Percentiles rank a stretch among this genome's conserved stretches.
Conservation (phyloP, 2,888 invertebrate species). For the Eulithis testata region DNA sequence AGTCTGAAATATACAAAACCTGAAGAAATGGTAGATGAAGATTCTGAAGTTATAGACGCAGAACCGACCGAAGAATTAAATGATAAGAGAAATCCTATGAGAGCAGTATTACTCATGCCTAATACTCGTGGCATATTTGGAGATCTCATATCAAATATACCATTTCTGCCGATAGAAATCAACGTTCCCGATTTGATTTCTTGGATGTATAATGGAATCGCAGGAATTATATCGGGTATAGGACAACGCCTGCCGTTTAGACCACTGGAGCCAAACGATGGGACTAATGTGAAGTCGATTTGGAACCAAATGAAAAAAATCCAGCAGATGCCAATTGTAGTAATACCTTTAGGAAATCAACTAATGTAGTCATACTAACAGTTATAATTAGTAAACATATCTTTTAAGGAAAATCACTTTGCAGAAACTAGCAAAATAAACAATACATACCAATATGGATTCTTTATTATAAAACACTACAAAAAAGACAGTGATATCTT, state of each 20-base stretch:
- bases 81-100: slow-evolving; percentile 37
- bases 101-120: slow-evolving; percentile 54
- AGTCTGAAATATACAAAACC: slow-evolving; percentile 45
- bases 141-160: slow-evolving; percentile 78
- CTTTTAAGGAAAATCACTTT: too few relatives aligned
- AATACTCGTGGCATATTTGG: slow-evolving; percentile 66
- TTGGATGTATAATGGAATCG: slow-evolving; percentile 69
- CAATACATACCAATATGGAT: slow-evolving; percentile 3
- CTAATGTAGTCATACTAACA: background rate
- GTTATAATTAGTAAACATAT: too few relatives aligned
- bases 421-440: background rate
- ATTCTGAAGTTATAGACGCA: slow-evolving; percentile 65
- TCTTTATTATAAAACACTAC: slow-evolving; percentile 8
- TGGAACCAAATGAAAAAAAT: slow-evolving; percentile 48
- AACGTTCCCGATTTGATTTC: slow-evolving; percentile 86
- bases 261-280: slow-evolving; percentile 39
- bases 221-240: slow-evolving; percentile 63
- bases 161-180: slow-evolving; percentile 86
- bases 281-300: slow-evolving; percentile 45
- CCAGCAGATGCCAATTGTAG: slow-evolving; percentile 53
- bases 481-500: slow-evolving; percentile 12
- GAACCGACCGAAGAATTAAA: slow-evolving; percentile 40
- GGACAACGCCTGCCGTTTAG: slow-evolving; percentile 64
- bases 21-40: slow-evolving; percentile 52
- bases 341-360: slow-evolving; percentile 53